Evolutionary conservation across 1,140 invertebrate genomes (phyloP), one percentile per base, ranked within the genome.

Genomic region (Drosophila navojoa): DNA sequence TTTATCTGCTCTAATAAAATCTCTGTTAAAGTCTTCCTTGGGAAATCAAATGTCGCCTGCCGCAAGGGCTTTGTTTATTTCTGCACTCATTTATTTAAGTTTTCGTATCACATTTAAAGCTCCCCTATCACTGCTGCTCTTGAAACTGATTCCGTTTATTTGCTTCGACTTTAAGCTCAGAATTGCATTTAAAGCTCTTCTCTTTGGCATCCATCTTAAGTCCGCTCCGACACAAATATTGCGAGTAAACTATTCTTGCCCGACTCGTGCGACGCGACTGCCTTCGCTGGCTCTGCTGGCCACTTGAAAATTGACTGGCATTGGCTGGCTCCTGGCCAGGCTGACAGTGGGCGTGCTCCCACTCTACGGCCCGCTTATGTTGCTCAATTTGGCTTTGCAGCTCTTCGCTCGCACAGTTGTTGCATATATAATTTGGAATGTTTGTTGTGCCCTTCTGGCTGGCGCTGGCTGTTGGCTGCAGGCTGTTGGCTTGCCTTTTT

Each of bases 331-430:
- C 22, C 19, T 42, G 35, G 32, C 53, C 13, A 32, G 15, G 29
- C 57, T 13, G 19, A 15, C 50, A 38, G 50, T 63, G 27, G 27
- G 27, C 27, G 27, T 4, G 27, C 29, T 25, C 45, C 59, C 45
- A 44, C 15, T 54, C 25, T 16, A 54, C 50, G 13, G 42, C 15
- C n/a, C 42, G 42, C 16, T 55, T 62, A n/a, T 16, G 50, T 61
- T 54, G 59, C 59, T 70, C 67, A 70, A 63, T 70, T 70, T 63
- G 50, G 52, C 22, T 63, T 47, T 63, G 67, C 38, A 60, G 49
- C 64, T 47, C 61, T 5, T 44, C 22, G n/a, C 49, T 15, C 35
- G 42, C 15, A 15, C 64, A 40, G 32, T 70, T 55, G 67, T 53
- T 70, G 67, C 38, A 60, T 70, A 62, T 70, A 62, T 70, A 49